Conservation (phyloP, 2,888 invertebrate genomes). For the Oligia fasciuncula region DNA sequence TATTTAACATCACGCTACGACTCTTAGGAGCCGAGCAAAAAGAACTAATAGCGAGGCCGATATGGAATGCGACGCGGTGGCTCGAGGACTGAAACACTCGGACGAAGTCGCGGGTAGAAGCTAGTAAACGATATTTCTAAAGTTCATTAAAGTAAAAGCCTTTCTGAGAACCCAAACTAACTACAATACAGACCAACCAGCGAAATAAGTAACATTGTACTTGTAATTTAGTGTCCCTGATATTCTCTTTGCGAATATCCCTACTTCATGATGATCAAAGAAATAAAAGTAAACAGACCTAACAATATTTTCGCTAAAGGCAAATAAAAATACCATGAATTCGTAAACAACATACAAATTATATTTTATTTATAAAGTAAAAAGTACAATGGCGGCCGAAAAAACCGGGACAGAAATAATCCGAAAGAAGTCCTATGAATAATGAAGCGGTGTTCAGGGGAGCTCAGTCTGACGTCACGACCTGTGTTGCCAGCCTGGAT, state of each 20-base stretch:
- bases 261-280: conserved; percentile 55
- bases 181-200: conserved; percentile 1
- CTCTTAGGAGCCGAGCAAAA: neutral
- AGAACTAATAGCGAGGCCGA: too few relatives aligned
- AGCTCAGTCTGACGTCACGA: conserved; percentile 52
- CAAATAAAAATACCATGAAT: conserved; percentile 65
- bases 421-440: conserved; percentile 66
- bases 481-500: conserved; percentile 42
- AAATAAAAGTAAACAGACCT: conserved; percentile 8
- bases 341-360: conserved; percentile 62
- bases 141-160: conserved; percentile 1
- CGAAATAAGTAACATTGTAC: conserved; percentile 31
- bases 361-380: conserved; percentile 64
- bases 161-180: neutral
- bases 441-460: conserved; percentile 61
- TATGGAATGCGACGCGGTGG: too few relatives aligned
- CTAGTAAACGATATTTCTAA: neutral
- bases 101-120: neutral
- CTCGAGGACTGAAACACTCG: too few relatives aligned
- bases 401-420: conserved; percentile 64
- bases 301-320: conserved; percentile 51
- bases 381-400: conserved; percentile 59
- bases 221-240: conserved; percentile 39
- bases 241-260: conserved; percentile 33
- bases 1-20: neutral